Evolutionary conservation across 2,797 vertebrate genomes (phyloP), one percentile per base, ranked within the genome.

Genomic region (Euphonia xanthogaster): DNA sequence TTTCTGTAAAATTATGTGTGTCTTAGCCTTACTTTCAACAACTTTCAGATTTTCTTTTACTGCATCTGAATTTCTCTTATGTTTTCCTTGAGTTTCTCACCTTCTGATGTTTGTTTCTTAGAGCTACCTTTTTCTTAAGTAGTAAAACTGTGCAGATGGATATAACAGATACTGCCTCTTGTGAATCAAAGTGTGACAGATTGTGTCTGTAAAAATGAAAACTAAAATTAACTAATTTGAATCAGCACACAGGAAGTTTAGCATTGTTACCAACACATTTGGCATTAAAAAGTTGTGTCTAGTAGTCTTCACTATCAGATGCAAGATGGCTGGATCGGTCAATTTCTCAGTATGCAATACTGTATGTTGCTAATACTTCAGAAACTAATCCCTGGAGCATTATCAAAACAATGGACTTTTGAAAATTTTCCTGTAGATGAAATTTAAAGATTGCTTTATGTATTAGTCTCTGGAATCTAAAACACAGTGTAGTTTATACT

Each of bases 181-280:
- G 50, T 92, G 91, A 95, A 74, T 82, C 62, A 74, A 93, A 96
- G 66, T 44, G 50, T 96, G 94, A 92, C 87, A 96, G 81, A 96
- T 95, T 97, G 94, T 96, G 65, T 72, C 79, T 85, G 75, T 96
- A 75, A 94, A 96, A 97, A 95, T 61, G 85, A 95, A 93, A 96
- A 90, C 76, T 88, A 91, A 90, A 94, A 88, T 84, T 96, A 95
- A 88, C 94, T 92, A 75, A 93, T 92, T 94, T 72, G 67, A 94
- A 70, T 93, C 78, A 83, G 83, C 66, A 84, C 72, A 89, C 88
- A 91, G 90, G 71, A 97, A 83, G 45, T 93, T 94, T 95, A 60
- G 78, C 68, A 8, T 97, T 96, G 68, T 62, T 90, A 89, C 75
- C 76, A 74, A 84, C 60, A 96, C 81, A 92, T 72, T 96, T 97